A percentile compares a stretch with the other conserved stretches of the same genome.
Evolutionary conservation across 2,797 vertebrate species (phyloP).

Genomic region (Gobio occitaniae): DNA sequence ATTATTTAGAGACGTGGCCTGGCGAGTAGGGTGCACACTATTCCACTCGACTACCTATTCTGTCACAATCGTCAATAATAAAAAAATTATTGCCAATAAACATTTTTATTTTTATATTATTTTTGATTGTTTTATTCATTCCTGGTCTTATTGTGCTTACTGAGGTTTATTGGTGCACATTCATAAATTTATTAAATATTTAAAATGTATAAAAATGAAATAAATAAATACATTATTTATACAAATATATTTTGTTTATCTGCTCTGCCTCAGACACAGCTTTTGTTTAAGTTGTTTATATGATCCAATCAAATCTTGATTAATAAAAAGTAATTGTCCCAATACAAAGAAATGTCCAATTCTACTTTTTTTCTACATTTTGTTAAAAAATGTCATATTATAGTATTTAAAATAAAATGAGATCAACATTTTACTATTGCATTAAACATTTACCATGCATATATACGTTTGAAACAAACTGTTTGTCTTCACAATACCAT

Average conservation of each 20-base stretch:
- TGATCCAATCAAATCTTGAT: neutral
- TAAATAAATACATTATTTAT: neutral
- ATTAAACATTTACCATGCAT: neutral
- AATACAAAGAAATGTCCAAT: neutral
- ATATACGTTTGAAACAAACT: neutral
- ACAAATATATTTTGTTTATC: neutral
- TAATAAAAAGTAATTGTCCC: neutral
- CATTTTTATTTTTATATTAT: neutral
- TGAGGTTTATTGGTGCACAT: neutral
- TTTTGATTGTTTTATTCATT: neutral
- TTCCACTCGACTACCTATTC: neutral
- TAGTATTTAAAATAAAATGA: neutral
- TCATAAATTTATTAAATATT: neutral
- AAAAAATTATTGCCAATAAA: neutral
- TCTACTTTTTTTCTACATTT: neutral
- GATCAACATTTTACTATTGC: neutral
- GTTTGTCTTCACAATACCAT: neutral
- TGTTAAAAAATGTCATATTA: no score
- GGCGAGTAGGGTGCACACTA: neutral
- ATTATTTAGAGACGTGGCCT: neutral
- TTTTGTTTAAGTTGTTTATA: neutral
- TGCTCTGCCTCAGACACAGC: neutral
- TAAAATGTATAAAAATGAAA: neutral
- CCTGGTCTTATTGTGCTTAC: neutral
- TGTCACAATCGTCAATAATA: neutral